phyloP scores from a whole-genome alignment of 1,140 invertebrate species.

The Ceratina calcarata region DNA sequence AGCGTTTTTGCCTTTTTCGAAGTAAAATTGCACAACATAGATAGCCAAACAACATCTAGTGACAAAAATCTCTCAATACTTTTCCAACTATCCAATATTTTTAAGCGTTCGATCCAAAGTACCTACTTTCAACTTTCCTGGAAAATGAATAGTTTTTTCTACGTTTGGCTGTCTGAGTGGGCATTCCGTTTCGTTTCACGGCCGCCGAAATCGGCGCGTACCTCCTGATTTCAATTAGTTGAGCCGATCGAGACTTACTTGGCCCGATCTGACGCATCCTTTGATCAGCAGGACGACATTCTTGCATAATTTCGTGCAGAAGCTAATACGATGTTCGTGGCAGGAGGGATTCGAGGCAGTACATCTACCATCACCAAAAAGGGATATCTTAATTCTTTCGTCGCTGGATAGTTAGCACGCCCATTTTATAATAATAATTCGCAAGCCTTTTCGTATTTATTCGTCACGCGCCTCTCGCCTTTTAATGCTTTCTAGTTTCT shows the following conservation, averaged over 20 bases:
- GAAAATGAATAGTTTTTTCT: conserved; percentile 5
- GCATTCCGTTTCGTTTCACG: background rate
- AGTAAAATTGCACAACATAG: too few species aligned
- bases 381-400: conserved; percentile 59
- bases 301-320: conserved; percentile 31
- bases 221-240: conserved; percentile 37
- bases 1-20: too few species aligned
- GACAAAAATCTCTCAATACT: too few species aligned
- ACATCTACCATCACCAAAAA: conserved; percentile 6
- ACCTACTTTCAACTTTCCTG: too few species aligned
- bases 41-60: too few species aligned
- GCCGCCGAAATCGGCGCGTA: background rate
- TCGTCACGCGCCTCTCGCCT: background rate
- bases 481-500: background rate
- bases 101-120: background rate
- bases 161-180: background rate
- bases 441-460: conserved; percentile 9
- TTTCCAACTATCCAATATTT: too few species aligned
- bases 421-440: conserved; percentile 39
- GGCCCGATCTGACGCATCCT: background rate
- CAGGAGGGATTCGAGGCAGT: background rate
- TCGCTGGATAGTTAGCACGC: conserved; percentile 42
- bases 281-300: conserved; percentile 16
- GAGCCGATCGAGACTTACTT: background rate
- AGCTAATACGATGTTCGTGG: conserved; percentile 4